A percentile compares a stretch with the other conserved stretches of the same genome.
phyloP scores from a whole-genome alignment of 2,113 vertebrate genomes.

The Daubentonia madagascariensis region DNA sequence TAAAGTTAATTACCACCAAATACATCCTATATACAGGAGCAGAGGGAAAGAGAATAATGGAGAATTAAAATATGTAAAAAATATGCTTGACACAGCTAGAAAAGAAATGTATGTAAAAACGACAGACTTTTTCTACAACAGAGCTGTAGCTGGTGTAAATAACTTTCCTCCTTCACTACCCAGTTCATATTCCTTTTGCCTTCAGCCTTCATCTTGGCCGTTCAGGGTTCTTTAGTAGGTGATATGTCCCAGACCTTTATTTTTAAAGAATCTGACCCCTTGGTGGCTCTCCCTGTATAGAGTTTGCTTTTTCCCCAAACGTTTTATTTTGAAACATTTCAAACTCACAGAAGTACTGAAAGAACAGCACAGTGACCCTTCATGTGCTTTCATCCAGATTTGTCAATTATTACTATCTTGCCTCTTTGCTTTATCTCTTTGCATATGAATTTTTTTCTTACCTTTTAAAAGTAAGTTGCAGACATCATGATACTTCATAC shows the following conservation, averaged over 20 bases:
- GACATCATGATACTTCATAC: neutral
- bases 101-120: neutral
- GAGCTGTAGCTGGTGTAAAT: neutral
- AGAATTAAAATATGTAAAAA: neutral
- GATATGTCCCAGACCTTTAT: neutral
- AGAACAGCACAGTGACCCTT: neutral
- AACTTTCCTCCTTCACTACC: neutral
- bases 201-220: neutral
- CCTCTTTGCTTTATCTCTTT: neutral
- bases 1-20: neutral
- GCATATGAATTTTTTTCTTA: neutral
- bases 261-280: neutral
- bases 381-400: neutral
- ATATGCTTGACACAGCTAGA: neutral
- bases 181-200: neutral
- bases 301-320: neutral
- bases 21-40: neutral
- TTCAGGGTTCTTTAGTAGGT: neutral
- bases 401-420: neutral
- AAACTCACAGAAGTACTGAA: neutral
- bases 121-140: neutral
- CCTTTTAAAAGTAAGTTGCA: neutral
- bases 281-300: neutral
- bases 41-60: neutral
- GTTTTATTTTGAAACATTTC: neutral